Evolutionary conservation across 2,797 vertebrate species (phyloP).

Genomic region (Corythornis leucogaster): DNA sequence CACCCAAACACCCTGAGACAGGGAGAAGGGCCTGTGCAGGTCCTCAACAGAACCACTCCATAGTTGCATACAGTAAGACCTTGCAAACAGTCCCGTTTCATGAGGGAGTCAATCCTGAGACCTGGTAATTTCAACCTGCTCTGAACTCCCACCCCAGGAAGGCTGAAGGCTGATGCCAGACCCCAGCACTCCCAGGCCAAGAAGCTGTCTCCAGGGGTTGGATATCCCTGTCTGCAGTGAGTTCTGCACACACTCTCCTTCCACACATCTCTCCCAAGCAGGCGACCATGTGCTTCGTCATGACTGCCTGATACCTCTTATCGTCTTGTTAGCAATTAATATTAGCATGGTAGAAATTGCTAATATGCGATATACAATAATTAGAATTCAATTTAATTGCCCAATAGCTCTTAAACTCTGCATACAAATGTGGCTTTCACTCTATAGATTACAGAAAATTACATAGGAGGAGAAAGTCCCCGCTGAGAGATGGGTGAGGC

Average conservation of each 20-base stretch:
- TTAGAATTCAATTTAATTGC: conserved; percentile 57
- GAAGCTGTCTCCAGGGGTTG: rapidly evolving
- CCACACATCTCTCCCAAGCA: neutral
- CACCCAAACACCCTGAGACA: neutral
- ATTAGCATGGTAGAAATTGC: conserved; percentile 37
- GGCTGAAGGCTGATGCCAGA: neutral
- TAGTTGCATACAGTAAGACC: too few relatives aligned
- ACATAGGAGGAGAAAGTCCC: neutral
- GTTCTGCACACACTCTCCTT: neutral
- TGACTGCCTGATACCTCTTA: neutral
- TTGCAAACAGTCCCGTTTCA: neutral
- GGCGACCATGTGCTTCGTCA: neutral
- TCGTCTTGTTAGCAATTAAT: conserved; percentile 29
- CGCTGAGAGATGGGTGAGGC: neutral
- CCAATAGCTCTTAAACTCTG: neutral
- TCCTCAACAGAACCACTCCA: rapidly evolving
- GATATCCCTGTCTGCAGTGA: rapidly evolving
- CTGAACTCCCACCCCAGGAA: neutral
- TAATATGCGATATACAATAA: conserved; percentile 42
- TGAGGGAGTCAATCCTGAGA: neutral
- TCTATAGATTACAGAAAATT: neutral
- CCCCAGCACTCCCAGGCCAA: neutral
- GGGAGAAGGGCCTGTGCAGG: rapidly evolving
- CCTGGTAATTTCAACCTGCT: neutral
- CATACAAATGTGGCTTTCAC: neutral